These are phyloP conservation scores for Tarsius wallacei DNA, from an alignment of 2,797 vertebrate species.

Conservation along the genomic window DNA sequence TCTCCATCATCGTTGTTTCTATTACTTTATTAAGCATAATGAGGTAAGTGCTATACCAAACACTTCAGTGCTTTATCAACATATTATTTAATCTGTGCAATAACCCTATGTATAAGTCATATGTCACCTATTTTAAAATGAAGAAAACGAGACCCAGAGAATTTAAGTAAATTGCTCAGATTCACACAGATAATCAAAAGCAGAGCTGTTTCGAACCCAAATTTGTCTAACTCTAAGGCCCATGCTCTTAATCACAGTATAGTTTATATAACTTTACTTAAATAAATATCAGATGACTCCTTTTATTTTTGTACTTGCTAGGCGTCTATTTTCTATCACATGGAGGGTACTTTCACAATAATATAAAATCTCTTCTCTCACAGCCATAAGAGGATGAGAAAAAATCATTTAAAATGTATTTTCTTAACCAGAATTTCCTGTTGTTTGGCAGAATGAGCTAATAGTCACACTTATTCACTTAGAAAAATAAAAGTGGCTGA, in stretches of 20 bases:
- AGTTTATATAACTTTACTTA: neutral
- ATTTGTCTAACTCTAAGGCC: neutral
- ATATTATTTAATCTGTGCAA: neutral
- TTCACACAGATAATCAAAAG: neutral
- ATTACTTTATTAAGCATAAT: neutral
- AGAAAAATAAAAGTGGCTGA: neutral
- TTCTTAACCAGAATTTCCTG: neutral
- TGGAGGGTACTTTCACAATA: neutral
- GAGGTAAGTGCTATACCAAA: neutral
- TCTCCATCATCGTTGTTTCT: neutral
- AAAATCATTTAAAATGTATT: neutral
- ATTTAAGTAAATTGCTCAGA: neutral
- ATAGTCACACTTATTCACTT: neutral
- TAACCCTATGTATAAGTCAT: neutral
- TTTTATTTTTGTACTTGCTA: neutral
- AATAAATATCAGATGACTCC: neutral
- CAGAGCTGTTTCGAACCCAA: neutral
- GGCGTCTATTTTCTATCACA: neutral
- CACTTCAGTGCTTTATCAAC: neutral
- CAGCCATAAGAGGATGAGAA: neutral
- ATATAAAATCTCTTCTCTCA: neutral
- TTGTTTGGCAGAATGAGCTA: slow-evolving; percentile 10
- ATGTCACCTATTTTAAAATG: neutral
- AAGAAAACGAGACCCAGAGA: neutral
- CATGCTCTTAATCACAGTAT: neutral